Conservation (phyloP, 2,113 vertebrate genomes). For the Centrocercus urophasianus region DNA sequence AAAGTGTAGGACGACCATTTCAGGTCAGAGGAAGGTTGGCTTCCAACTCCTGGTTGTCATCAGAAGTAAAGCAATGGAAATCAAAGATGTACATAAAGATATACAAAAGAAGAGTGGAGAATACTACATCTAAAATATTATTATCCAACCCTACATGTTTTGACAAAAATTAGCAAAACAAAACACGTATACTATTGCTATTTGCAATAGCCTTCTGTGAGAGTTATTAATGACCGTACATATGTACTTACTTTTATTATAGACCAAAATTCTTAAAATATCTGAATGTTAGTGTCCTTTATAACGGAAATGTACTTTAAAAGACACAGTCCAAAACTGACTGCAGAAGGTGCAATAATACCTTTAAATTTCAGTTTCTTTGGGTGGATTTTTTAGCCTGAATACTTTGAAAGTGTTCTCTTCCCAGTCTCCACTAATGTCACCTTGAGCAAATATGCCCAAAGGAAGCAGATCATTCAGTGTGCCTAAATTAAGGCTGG, state of each 20-base stretch:
- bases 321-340: neutral
- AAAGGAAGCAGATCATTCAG: constrained; percentile 63
- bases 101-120: neutral
- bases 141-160: neutral
- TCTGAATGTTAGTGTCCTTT: neutral
- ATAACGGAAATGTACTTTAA: neutral
- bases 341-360: neutral
- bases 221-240: neutral
- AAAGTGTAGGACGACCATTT: neutral
- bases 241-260: neutral
- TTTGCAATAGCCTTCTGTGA: neutral
- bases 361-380: constrained; percentile 11
- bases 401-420: neutral
- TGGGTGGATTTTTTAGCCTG: constrained; percentile 25
- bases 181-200: neutral
- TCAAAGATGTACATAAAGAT: neutral
- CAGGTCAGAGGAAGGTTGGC: neutral
- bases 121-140: neutral
- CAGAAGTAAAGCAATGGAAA: neutral
- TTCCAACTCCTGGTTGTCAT: neutral
- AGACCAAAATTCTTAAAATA: neutral
- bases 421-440: constrained; percentile 44
- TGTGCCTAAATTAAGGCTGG: constrained; percentile 57
- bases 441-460: constrained; percentile 69
- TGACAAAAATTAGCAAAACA: neutral